phyloP scores from a whole-genome alignment of 2,797 vertebrate genomes.

The Scolopax rusticola region DNA sequence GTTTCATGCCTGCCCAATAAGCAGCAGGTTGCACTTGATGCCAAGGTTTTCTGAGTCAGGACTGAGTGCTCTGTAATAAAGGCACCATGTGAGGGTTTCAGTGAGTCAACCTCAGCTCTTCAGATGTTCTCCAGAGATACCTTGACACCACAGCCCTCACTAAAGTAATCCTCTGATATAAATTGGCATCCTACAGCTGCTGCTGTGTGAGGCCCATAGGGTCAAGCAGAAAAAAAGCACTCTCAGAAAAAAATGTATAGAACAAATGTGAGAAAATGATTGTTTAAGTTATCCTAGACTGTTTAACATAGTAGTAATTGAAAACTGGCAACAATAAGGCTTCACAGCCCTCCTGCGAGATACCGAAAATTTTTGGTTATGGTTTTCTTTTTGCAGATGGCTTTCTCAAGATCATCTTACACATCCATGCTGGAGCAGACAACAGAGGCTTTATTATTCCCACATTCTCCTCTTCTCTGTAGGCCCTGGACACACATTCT shows the following conservation, averaged over 20 bases:
- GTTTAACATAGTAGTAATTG: not conserved
- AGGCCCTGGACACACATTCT: not conserved
- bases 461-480: not conserved
- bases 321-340: not conserved
- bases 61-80: not conserved
- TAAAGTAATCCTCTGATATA: not conserved
- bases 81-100: not conserved
- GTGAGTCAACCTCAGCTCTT: not conserved
- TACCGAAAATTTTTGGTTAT: not conserved
- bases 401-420: conserved; percentile 7
- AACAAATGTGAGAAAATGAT: not conserved
- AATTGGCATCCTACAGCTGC: not conserved
- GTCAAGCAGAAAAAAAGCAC: not conserved
- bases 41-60: not conserved
- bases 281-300: not conserved
- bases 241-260: not conserved
- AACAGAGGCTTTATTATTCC: conserved; percentile 5
- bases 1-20: not conserved
- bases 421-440: not conserved
- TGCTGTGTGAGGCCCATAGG: not conserved
- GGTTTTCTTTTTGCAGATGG: not conserved
- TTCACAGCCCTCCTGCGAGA: not conserved
- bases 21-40: not conserved
- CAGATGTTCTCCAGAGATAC: not conserved
- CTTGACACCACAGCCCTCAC: not conserved